Percentiles rank a stretch among this genome's conserved stretches.
These are phyloP conservation scores for Holacanthella duospinosa DNA, from an alignment of 2,888 invertebrate genomes.

Conservation along the genomic window DNA sequence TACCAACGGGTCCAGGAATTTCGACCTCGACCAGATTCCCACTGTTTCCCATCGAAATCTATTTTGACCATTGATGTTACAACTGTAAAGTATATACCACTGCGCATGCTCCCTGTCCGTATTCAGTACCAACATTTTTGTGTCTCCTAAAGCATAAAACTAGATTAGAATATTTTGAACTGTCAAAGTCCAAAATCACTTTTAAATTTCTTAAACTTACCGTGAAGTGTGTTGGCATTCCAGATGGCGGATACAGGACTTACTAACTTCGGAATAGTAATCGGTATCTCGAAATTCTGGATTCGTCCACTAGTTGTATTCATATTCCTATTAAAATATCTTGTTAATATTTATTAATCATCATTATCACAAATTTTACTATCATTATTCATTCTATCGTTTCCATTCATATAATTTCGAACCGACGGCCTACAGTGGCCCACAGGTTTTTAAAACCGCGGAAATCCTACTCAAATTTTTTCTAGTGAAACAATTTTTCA, in stretches of 20 bases:
- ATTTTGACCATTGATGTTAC: neutral
- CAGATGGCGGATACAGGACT: neutral
- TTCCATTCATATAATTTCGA: no score
- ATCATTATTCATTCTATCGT: no score
- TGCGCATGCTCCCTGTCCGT: neutral
- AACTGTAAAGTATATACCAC: constrained; percentile 3
- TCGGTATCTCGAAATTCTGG: neutral
- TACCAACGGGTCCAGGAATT: neutral
- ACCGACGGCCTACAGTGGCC: no score
- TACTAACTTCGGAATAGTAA: neutral
- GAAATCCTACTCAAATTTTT: no score
- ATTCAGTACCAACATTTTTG: neutral
- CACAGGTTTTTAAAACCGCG: no score
- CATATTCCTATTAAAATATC: no score
- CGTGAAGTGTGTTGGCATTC: neutral
- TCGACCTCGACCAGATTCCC: neutral
- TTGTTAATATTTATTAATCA: no score
- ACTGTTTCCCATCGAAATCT: constrained; percentile 3
- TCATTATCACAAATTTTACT: no score
- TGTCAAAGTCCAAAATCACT: no score
- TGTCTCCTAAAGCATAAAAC: neutral
- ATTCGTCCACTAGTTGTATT: neutral
- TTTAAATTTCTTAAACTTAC: neutral
- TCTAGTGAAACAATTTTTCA: no score
- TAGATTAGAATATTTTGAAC: neutral